These are phyloP conservation scores for Dendrolimus punctatus DNA, from an alignment of 1,140 invertebrate species.

Conservation along the genomic window DNA sequence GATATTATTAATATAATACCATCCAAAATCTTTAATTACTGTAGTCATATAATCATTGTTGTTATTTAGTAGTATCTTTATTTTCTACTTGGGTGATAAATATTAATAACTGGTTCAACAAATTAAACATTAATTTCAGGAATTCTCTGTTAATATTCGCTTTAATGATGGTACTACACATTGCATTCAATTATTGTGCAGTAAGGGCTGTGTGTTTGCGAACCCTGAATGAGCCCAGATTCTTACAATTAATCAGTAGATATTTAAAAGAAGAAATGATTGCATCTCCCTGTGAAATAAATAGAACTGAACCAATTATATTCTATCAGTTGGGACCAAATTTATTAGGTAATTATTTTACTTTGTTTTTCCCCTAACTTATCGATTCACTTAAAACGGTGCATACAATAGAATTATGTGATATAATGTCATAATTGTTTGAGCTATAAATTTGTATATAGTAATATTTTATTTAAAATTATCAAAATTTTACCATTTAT, in stretches of 20 bases:
- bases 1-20: too few species aligned
- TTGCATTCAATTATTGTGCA: conserved; percentile 90
- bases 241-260: conserved; percentile 63
- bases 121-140: conserved; percentile 49
- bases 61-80: not conserved
- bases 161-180: conserved; percentile 84
- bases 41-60: too few species aligned
- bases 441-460: not conserved
- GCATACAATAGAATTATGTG: not conserved
- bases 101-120: not conserved
- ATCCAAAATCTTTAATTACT: too few species aligned
- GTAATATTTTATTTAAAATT: not conserved
- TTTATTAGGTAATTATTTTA: conserved; percentile 26
- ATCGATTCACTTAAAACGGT: not conserved
- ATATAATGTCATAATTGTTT: not conserved
- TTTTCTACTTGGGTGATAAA: not conserved
- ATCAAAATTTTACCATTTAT: conserved; percentile 5
- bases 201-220: conserved; percentile 82
- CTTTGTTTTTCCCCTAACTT: not conserved
- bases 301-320: conserved; percentile 61
- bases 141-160: conserved; percentile 29
- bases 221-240: conserved; percentile 85
- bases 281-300: conserved; percentile 48
- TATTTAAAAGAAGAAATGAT: conserved; percentile 60
- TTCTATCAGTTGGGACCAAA: conserved; percentile 39